Evolutionary conservation across 2,888 invertebrate genomes (phyloP).

Genomic region (Terebella lapidaria): DNA sequence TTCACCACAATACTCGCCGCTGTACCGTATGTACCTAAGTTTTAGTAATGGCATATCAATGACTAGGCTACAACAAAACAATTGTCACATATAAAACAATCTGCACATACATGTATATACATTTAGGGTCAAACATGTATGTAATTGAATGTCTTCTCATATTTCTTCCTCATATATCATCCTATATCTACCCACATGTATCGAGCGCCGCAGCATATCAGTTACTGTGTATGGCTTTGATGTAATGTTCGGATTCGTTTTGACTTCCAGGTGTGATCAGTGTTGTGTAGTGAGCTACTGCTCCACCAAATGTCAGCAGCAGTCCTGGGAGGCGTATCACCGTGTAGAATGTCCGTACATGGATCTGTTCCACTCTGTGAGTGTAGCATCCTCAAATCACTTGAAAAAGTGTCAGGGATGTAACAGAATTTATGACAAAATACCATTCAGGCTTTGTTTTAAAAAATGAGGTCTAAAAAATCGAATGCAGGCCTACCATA

Average conservation of each 20-base stretch:
- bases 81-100: no score
- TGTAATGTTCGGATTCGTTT: no score
- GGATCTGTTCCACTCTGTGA: slow-evolving; percentile 41
- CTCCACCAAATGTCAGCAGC: slow-evolving; percentile 27
- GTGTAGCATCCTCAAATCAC: slow-evolving; percentile 16
- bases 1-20: slow-evolving; percentile 26
- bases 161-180: no score
- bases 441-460: no score
- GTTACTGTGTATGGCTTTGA: no score
- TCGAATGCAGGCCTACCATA: no score
- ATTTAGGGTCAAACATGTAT: neutral
- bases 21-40: slow-evolving; percentile 33
- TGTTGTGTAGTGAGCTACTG: slow-evolving; percentile 40
- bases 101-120: neutral
- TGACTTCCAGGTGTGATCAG: slow-evolving; percentile 30
- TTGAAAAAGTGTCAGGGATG: no score
- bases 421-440: no score
- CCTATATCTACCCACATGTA: no score
- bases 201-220: no score
- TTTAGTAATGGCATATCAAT: neutral
- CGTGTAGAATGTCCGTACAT: slow-evolving; percentile 38
- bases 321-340: slow-evolving; percentile 38
- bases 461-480: no score
- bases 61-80: no score
- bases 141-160: neutral